Evolutionary conservation across 2,797 vertebrate species (phyloP).

Genomic region (Tapirus indicus): DNA sequence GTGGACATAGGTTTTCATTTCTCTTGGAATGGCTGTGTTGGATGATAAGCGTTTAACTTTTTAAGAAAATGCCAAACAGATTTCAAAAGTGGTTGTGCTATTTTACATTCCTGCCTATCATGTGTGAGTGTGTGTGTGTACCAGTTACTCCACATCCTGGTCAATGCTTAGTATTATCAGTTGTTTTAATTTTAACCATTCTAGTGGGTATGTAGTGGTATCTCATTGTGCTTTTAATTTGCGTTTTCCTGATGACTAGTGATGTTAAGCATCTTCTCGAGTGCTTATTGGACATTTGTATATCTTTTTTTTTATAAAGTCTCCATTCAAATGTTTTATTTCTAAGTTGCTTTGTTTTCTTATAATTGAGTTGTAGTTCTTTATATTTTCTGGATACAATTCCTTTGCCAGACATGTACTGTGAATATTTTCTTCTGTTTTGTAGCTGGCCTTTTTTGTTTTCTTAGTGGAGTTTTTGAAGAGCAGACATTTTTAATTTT

Average conservation of each 20-base stretch:
- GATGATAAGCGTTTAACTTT: not conserved
- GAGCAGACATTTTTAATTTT: not conserved
- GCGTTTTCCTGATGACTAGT: not conserved
- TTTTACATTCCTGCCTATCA: not conserved
- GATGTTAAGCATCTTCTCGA: not conserved
- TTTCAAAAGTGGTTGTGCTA: not conserved
- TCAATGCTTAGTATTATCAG: not conserved
- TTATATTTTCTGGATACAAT: not conserved
- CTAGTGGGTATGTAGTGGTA: not conserved
- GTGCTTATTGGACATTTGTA: not conserved
- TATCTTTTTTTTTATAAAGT: not conserved
- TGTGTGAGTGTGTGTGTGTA: not conserved
- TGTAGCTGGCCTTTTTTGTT: not conserved
- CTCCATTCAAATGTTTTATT: not conserved
- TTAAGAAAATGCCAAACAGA: not conserved
- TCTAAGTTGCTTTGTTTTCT: not conserved
- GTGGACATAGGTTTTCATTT: not conserved
- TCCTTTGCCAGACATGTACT: not conserved
- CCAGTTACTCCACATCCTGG: not conserved
- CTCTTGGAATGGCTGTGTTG: not conserved
- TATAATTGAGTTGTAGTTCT: not conserved
- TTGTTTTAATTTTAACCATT: not conserved
- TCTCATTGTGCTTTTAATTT: not conserved
- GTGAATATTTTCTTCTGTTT: not conserved
- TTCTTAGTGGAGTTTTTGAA: not conserved